Evolutionary conservation across 2,113 vertebrate species (phyloP), one percentile per base, ranked within the genome.

Genomic region (Poicephalus gulielmi): DNA sequence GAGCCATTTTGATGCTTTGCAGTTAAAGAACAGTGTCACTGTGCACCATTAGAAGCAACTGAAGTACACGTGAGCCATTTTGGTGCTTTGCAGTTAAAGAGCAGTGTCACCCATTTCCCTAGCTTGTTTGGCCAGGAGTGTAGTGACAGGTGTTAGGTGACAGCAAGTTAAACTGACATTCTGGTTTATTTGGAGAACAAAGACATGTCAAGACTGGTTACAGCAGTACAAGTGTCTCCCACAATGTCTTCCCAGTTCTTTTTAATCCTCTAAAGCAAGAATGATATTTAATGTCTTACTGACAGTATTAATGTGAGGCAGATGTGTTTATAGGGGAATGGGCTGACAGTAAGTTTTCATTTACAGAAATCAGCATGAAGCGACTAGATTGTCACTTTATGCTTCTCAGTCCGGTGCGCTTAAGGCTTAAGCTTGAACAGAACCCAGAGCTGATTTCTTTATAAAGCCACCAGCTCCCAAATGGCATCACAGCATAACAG

Each of bases 131-230:
- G 66, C 41, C 83, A 93, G 77, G 55, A 81, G 27, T 60, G 10
- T 73, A 76, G 86, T 93, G 94, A 86, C 74, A 86, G 82, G 55
- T 86, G 90, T 60, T 92, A 86, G 73, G 83, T 90, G 88, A 94
- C 94, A 94, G 92, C 44, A 16, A 94, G 80, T 90, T 94, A 93
- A 92, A 95, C 69, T 93, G 95, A 91, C 91, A 57, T 89, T 79
- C 81, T 85, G 77, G 69, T 94, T 95, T 95, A 94, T 96, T 94
- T 95, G 86, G 69, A 91, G 86, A 94, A 55, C n/a, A 79, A 91
- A 94, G 88, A 92, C 84, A 68, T 91, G 90, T 95, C 96, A 95
- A 91, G 86, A 76, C 74, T 87, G 52, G 83, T 95, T 92, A 95
- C 24, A 75, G 73, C 77, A 91, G 44, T 77, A n/a, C 57, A 62